phyloP scores from a whole-genome alignment of 1,140 invertebrate genomes.

The Drosophila micromelanica region DNA sequence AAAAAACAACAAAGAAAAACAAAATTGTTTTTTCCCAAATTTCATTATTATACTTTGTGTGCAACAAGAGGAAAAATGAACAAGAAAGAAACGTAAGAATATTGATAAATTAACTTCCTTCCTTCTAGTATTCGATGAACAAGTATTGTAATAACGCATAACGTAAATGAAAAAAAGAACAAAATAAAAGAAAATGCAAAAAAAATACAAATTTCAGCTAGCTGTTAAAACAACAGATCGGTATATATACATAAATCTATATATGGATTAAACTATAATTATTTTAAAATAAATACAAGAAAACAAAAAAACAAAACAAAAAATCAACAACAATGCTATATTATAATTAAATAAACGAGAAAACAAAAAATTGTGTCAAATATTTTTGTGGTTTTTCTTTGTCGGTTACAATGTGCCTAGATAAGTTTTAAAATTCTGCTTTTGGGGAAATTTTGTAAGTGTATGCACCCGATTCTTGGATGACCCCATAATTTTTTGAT shows the following conservation, averaged over 20 bases:
- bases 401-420: too few relatives aligned
- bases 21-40: background rate
- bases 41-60: slow-evolving; percentile 3
- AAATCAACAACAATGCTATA: slow-evolving; percentile 53
- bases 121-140: slow-evolving; percentile 59
- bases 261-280: slow-evolving; percentile 56
- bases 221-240: slow-evolving; percentile 30
- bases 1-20: background rate
- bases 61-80: slow-evolving; percentile 13
- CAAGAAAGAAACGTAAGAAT: slow-evolving; percentile 23
- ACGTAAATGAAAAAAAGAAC: slow-evolving; percentile 3
- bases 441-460: too few relatives aligned
- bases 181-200: slow-evolving; percentile 2
- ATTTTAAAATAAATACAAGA: slow-evolving; percentile 60
- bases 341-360: slow-evolving; percentile 58
- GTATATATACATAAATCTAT: slow-evolving; percentile 36
- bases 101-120: slow-evolving; percentile 52
- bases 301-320: slow-evolving; percentile 26
- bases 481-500: too few relatives aligned
- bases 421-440: too few relatives aligned
- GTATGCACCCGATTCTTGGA: too few relatives aligned
- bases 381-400: background rate
- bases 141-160: slow-evolving; percentile 52
- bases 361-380: slow-evolving; percentile 34
- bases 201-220: slow-evolving; percentile 29